phyloP scores from a whole-genome alignment of 1,140 invertebrate species.

The Meloidogyne floridensis region DNA sequence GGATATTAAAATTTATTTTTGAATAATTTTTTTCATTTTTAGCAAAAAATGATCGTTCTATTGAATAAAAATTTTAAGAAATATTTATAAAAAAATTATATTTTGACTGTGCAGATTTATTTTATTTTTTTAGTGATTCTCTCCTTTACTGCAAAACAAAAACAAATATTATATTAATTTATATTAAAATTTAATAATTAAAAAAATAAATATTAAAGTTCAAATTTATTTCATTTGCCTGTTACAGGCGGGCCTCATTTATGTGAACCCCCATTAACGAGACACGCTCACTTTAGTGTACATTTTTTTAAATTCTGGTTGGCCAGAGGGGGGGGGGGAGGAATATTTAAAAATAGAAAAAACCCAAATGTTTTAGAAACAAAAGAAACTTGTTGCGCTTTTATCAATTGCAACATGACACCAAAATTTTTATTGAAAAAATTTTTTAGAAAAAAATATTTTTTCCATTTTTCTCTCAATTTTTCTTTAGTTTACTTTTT shows the following conservation, averaged over 20 bases:
- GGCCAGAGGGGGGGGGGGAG: no score
- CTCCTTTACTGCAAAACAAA: background rate
- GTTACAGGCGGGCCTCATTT: no score
- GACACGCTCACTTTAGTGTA: no score
- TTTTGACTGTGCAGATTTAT: no score
- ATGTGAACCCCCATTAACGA: no score
- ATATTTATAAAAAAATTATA: no score
- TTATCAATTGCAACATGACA: conserved; percentile 12
- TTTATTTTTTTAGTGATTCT: background rate
- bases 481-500: no score
- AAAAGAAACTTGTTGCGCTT: background rate
- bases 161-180: background rate
- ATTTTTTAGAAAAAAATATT: background rate
- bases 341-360: conserved; percentile 19
- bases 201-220: no score
- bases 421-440: background rate
- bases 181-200: background rate
- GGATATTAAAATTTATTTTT: background rate
- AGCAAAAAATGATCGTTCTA: conserved; percentile 9
- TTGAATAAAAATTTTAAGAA: background rate
- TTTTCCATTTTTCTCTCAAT: background rate
- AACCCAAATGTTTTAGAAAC: background rate
- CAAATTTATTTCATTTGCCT: no score
- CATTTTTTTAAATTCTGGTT: no score
- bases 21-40: background rate